Conservation (phyloP, 2,888 invertebrate species). For the Prenolepis imparis region DNA sequence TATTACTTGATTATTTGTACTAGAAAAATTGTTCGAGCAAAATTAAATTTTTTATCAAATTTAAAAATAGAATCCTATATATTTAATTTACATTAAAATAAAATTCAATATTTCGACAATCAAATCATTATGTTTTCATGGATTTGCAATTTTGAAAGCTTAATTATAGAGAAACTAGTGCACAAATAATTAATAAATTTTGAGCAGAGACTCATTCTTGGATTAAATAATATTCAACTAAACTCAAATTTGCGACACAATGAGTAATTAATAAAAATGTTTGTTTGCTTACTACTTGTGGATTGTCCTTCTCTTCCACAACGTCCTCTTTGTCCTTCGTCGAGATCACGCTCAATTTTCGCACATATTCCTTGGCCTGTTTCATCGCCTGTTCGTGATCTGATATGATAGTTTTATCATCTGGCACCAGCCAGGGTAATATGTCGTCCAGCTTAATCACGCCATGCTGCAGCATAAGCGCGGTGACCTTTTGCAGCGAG, state of each 20-base stretch:
- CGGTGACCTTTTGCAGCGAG: slow-evolving; percentile 95
- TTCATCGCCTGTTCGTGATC: slow-evolving; percentile 94
- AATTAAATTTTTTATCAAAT: background rate
- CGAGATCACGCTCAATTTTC: slow-evolving; percentile 93
- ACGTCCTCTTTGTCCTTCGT: slow-evolving; percentile 93
- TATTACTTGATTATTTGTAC: background rate
- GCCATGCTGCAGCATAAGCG: slow-evolving; percentile 94
- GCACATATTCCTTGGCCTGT: slow-evolving; percentile 95
- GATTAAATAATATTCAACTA: background rate
- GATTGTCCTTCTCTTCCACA: slow-evolving; percentile 90
- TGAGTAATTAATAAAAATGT: slow-evolving; percentile 10
- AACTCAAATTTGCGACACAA: slow-evolving; percentile 8
- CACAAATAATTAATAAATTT: background rate
- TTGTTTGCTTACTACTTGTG: slow-evolving; percentile 87
- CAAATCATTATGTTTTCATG: background rate
- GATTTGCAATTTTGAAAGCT: background rate
- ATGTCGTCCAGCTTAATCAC: slow-evolving; percentile 95
- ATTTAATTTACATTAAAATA: background rate
- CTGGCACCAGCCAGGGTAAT: slow-evolving; percentile 96
- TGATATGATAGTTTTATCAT: slow-evolving; percentile 93
- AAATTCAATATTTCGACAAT: background rate
- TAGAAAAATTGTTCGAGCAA: background rate
- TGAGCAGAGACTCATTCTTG: background rate
- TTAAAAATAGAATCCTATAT: background rate
- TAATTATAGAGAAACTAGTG: background rate